These are phyloP conservation scores for Drosophila quadrilineata DNA, from an alignment of 1,140 invertebrate genomes.

Conservation along the genomic window DNA sequence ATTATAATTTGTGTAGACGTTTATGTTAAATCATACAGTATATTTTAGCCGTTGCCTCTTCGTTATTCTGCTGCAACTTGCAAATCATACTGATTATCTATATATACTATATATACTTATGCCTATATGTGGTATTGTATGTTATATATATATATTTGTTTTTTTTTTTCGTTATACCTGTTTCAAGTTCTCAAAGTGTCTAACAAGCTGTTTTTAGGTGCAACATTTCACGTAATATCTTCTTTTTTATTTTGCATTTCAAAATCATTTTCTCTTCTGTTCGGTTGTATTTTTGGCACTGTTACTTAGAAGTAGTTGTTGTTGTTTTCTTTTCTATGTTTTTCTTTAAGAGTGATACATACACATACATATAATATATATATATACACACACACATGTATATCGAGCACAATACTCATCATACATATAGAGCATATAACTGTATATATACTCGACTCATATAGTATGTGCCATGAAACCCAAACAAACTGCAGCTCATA, in stretches of 20 bases:
- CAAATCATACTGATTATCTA: too few species aligned
- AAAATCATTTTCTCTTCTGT: too few species aligned
- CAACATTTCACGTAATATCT: too few species aligned
- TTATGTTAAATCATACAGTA: slow-evolving; percentile 8
- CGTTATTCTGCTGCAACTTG: too few species aligned
- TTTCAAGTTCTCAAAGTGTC: slow-evolving; percentile 38
- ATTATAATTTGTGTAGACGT: background rate
- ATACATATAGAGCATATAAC: too few species aligned
- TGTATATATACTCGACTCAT: background rate
- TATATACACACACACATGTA: background rate
- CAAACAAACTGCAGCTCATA: slow-evolving; percentile 60
- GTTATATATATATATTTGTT: slow-evolving; percentile 19
- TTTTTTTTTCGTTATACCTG: slow-evolving; percentile 19
- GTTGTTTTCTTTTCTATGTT: too few species aligned
- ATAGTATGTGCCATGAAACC: slow-evolving; percentile 50
- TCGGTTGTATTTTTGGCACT: slow-evolving; percentile 44
- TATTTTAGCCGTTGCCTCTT: too few species aligned
- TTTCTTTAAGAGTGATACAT: slow-evolving; percentile 32
- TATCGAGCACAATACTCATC: too few species aligned
- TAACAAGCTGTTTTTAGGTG: slow-evolving; percentile 26
- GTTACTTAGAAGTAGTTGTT: slow-evolving; percentile 44
- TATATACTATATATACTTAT: slow-evolving; percentile 36
- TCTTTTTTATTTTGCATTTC: background rate
- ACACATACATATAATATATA: slow-evolving; percentile 2
- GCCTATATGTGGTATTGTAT: slow-evolving; percentile 1